These are phyloP conservation scores for Parnassius mnemosyne DNA, from an alignment of 2,888 invertebrate genomes.

Conservation along the genomic window DNA sequence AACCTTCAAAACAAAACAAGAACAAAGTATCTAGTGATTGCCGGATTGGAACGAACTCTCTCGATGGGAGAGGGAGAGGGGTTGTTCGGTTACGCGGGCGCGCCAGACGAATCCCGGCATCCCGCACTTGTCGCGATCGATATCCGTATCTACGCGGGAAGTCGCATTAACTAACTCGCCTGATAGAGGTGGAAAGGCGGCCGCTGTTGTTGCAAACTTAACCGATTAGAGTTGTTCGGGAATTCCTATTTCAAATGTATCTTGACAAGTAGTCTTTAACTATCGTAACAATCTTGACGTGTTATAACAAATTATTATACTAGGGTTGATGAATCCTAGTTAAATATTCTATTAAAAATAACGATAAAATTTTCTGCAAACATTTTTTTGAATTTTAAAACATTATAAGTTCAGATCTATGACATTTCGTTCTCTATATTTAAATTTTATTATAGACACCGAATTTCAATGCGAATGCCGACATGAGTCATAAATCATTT, in stretches of 20 bases:
- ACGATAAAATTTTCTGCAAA: no score
- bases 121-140: slow-evolving; percentile 74
- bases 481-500: no score
- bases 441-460: no score
- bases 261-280: slow-evolving; percentile 50
- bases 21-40: slow-evolving; percentile 68
- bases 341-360: slow-evolving; percentile 38
- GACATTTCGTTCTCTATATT: no score
- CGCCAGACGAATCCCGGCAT: slow-evolving; percentile 74
- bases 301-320: slow-evolving; percentile 4
- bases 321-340: slow-evolving; percentile 28
- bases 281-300: slow-evolving; percentile 26
- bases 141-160: slow-evolving; percentile 70
- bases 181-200: slow-evolving; percentile 71
- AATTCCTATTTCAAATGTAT: slow-evolving; percentile 52
- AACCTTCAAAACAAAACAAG: slow-evolving; percentile 79
- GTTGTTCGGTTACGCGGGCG: slow-evolving; percentile 58
- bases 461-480: no score
- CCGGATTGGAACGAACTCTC: slow-evolving; percentile 65
- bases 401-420: no score
- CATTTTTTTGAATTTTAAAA: no score
- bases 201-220: slow-evolving; percentile 75
- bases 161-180: slow-evolving; percentile 72
- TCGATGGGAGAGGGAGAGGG: slow-evolving; percentile 46
- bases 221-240: slow-evolving; percentile 66